Evolutionary conservation across 1,140 invertebrate genomes (phyloP), one percentile per base, ranked within the genome.

Genomic region (Drosophila littoralis): DNA sequence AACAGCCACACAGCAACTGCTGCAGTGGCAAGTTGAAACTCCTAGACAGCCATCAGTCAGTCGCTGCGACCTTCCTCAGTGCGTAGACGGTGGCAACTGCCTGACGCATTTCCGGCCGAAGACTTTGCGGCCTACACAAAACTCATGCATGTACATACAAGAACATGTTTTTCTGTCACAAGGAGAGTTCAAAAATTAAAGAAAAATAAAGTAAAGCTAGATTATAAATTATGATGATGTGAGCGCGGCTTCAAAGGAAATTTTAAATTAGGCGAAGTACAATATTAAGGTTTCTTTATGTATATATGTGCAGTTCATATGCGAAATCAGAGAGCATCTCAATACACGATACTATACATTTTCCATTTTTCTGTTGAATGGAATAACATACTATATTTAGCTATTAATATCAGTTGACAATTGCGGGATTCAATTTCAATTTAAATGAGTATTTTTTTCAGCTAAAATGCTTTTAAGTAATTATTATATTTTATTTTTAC

Each of bases 181-280:
- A 43, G 42, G 22, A 68, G 69, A 74, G 57, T 74, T 74, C 0
- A 42, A 50, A 69, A 69, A 63, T 63, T 28, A 58, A 28, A 5
- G n/a, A 22, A 61, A 38, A 46, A 43, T 48, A 48, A 66, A 51
- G 46, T 38, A 13, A 42, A 68, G 46, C 17, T 75, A 70, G 55
- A 59, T 71, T 64, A 86, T 86, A 78, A 76, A 86, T 86, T 79
- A 86, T 79, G 70, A 67, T 86, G 63, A 65, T 55, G 40, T 33
- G 17, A 33, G 35, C 15, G 38, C n/a, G 42, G 38, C 55, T 59
- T 81, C 78, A 85, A 85, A 86, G 69, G 8, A 86, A 61, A 67
- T 81, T 50, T 55, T 35, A 59, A 81, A 85, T 78, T 58, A 78
- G 67, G 7, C 8, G 6, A 65, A 17, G 40, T 36, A 17, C n/a